Conservation (phyloP, 2,113 vertebrate genomes). For the Garra rufa region DNA sequence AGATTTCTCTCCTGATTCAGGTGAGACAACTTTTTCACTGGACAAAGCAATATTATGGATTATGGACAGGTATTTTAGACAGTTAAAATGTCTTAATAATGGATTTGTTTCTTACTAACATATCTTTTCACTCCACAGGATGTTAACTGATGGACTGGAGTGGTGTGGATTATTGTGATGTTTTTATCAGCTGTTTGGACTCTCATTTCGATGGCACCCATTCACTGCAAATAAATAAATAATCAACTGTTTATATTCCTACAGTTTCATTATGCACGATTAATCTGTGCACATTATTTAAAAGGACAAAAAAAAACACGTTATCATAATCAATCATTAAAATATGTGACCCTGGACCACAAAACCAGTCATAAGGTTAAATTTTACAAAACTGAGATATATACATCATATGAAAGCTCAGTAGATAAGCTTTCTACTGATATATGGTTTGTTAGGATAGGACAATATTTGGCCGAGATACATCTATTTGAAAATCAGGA, state of each 20-base stretch:
- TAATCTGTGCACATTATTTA: not conserved
- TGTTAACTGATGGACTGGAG: not conserved
- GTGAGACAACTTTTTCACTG: not conserved
- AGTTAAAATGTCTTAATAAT: not conserved
- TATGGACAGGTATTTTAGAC: not conserved
- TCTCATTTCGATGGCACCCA: not conserved
- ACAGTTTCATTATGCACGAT: not conserved
- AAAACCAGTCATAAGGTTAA: too few relatives aligned
- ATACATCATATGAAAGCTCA: too few relatives aligned
- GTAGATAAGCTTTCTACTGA: too few relatives aligned
- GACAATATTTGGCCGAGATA: too few relatives aligned
- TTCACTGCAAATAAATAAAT: not conserved
- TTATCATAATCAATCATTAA: not conserved
- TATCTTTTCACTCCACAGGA: not conserved
- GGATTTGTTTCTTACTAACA: not conserved
- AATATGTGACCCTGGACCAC: too few relatives aligned
- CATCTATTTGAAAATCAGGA: too few relatives aligned
- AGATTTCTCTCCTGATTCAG: not conserved
- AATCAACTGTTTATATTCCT: not conserved
- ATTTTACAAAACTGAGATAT: too few relatives aligned
- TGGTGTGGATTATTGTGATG: not conserved
- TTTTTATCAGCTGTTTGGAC: not conserved
- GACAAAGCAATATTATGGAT: not conserved
- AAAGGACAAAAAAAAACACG: not conserved
- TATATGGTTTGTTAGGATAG: too few relatives aligned